Evolutionary conservation across 2,888 invertebrate genomes (phyloP).

Genomic region (Dichetophora obliterata): DNA sequence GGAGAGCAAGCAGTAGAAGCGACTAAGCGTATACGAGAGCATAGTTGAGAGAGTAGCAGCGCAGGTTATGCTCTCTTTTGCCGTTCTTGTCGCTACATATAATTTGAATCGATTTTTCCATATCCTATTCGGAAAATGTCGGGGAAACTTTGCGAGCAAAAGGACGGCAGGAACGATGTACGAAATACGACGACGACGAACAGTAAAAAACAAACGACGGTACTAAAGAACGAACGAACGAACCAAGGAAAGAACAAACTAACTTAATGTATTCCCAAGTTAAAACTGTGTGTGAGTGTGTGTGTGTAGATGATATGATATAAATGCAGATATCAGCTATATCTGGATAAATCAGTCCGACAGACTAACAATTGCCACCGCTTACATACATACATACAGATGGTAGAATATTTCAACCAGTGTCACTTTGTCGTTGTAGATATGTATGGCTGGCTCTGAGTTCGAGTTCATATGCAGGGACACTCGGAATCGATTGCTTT

Average conservation of each 20-base stretch:
- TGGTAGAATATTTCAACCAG: constrained; percentile 18
- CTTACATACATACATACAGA: background rate
- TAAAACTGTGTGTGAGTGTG: constrained; percentile 22
- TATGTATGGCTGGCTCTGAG: background rate
- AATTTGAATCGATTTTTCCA: constrained; percentile 68
- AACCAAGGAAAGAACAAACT: background rate
- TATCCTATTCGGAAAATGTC: constrained; percentile 57
- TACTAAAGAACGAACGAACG: background rate
- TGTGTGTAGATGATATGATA: no score
- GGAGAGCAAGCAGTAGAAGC: background rate
- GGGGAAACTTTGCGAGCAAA: background rate
- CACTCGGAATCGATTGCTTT: constrained; percentile 42
- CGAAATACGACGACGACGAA: background rate
- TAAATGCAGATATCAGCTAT: constrained; percentile 27
- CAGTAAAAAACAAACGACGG: no score
- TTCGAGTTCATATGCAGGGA: background rate
- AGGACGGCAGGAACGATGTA: background rate
- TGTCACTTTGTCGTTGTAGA: constrained; percentile 15
- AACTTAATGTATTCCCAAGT: constrained; percentile 13
- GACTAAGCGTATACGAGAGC: background rate
- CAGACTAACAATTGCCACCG: background rate
- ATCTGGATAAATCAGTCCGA: background rate
- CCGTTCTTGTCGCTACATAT: constrained; percentile 41
- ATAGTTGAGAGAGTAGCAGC: background rate
- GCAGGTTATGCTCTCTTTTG: background rate